Conservation (phyloP, 1,140 invertebrate genomes). For the Apocrypta bakeri region DNA sequence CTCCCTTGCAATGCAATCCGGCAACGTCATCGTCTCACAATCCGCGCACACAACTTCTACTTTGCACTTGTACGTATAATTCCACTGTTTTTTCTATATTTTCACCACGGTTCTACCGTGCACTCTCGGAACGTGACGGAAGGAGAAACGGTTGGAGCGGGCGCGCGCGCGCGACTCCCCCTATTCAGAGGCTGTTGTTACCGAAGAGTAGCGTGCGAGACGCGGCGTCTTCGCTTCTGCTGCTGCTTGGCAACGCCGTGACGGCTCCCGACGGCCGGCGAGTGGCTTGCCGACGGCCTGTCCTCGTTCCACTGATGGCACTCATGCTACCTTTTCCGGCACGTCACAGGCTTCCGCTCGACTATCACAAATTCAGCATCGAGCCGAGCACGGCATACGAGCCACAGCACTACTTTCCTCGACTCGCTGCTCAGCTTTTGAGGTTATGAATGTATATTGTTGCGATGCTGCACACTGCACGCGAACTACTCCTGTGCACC, state of each 20-base stretch:
- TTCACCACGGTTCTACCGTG: background rate
- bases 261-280: slow-evolving; percentile 53
- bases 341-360: background rate
- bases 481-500: slow-evolving; percentile 2
- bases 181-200: slow-evolving; percentile 2
- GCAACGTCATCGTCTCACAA: slow-evolving; percentile 9
- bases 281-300: background rate
- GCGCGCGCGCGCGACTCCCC: slow-evolving; percentile 3
- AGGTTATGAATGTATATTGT: slow-evolving; percentile 34
- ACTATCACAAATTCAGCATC: background rate
- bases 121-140: slow-evolving; percentile 1
- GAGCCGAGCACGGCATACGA: background rate
- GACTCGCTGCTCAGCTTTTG: background rate
- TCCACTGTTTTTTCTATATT: slow-evolving; percentile 19
- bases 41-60: slow-evolving; percentile 26
- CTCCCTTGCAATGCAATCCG: background rate
- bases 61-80: background rate
- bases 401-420: background rate
- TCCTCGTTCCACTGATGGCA: background rate
- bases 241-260: slow-evolving; percentile 16
- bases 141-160: slow-evolving; percentile 8
- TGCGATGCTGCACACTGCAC: background rate
- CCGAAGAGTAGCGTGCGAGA: background rate
- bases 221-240: background rate
- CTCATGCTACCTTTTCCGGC: background rate